These are phyloP conservation scores for Laspeyria flexula DNA, from an alignment of 2,888 invertebrate species.

Conservation along the genomic window DNA sequence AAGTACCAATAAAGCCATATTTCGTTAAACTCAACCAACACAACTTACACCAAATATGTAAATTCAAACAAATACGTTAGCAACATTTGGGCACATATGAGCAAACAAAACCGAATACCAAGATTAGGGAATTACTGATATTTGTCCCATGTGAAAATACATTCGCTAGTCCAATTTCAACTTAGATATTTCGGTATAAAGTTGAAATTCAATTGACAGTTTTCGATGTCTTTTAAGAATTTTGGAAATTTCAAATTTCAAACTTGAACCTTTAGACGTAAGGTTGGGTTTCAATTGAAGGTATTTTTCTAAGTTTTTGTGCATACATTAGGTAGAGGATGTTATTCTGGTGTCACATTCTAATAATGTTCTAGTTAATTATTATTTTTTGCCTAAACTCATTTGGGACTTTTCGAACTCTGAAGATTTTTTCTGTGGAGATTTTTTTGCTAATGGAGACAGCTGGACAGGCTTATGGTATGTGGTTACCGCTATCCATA, in stretches of 20 bases:
- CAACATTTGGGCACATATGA: slow-evolving; percentile 33
- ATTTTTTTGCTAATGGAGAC: no score
- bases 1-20: not conserved
- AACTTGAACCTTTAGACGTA: not conserved
- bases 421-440: not conserved
- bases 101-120: slow-evolving; percentile 39
- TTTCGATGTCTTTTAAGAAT: not conserved
- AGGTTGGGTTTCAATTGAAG: slow-evolving; percentile 8
- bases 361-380: slow-evolving; percentile 48
- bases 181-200: accelerated
- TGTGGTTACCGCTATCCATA: no score
- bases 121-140: slow-evolving; percentile 42
- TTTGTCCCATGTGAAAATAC: slow-evolving; percentile 25
- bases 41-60: not conserved
- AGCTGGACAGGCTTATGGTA: no score
- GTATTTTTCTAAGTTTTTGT: slow-evolving; percentile 43
- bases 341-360: slow-evolving; percentile 54
- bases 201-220: slow-evolving; percentile 1
- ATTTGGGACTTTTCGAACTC: slow-evolving; percentile 9
- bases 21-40: not conserved
- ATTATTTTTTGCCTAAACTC: slow-evolving; percentile 32
- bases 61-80: slow-evolving; percentile 7
- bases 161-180: not conserved
- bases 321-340: slow-evolving; percentile 54
- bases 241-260: not conserved